Evolutionary conservation across 2,888 invertebrate species (phyloP), one percentile per base, ranked within the genome.

Genomic region (Molorchus minor): DNA sequence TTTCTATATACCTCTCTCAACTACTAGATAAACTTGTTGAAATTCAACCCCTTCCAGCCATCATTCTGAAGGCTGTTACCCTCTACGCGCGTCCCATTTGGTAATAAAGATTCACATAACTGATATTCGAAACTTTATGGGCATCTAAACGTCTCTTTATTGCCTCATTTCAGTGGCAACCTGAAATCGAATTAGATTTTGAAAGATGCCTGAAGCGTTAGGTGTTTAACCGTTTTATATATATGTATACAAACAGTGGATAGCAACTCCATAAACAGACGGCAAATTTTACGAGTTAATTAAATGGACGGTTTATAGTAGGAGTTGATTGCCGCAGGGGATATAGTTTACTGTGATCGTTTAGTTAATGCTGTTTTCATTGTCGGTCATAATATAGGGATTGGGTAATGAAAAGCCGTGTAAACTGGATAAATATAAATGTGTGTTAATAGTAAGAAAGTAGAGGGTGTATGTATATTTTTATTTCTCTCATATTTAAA

Each of bases 51-150:
- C 33, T 35, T 49, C 38, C 2, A 21, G 49, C 12, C 38, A 21
- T 38, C 21, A 21, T 19, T 25, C 49, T 21, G 38, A 49, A 38
- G 49, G 47, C 33, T 19, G n/a, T 40, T 38, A 21, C 21, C 25
- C 49, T 29, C 45, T 30, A 49, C 20, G 36, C 17, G 38, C 21
- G 49, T 25, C 38, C 49, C 49, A 40, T 49, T 49, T 49, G 21
- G 38, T 36, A 40, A 49, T 49, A 49, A 49, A 49, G 49, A 49
- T 49, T 49, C 49, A 49, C 38, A 38, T 49, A 38, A 40, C 49
- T 49, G 49, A 49, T 49, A 49, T 38, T 25, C 10, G 25, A 35
- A 38, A 49, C 35, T 49, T 49, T 49, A 49, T 38, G 49, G 38
- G 16, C 49, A 8, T 21, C 49, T 49, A 49, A 49, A 36, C 36